Base-by-base conservation (phyloP, 2,113 vertebrate genomes). In the Malaclemys terrapin region DNA sequence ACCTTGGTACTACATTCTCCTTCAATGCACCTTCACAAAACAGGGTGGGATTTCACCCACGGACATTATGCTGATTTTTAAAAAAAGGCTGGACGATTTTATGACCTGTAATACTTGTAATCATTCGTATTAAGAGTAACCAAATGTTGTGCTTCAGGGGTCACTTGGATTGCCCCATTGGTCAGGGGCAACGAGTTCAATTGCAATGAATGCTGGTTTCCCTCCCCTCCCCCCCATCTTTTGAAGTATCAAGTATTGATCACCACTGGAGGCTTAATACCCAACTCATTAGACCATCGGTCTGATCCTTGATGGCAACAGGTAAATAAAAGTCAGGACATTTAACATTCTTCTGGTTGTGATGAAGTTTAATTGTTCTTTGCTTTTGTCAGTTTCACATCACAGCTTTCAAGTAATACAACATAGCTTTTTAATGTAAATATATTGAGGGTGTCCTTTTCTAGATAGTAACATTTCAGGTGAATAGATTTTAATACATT, bases 401-500 rank as follows among this genome's bases (percentile, higher is more conserved):
- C 52, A 27, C 19, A 88, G 57, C 45, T 80, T 96, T 87, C 85
- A 38, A 47, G 76, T 57, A 25, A 42, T 83, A 27, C 65, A 49
- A 38, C 82, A 49, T 45, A 54, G 19, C 24, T 87, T 94, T 13
- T 17, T 56, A n/a, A 91, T 93, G 80, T 94, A 85, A 91, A 87
- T 87, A 84, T 62, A 54, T 9, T 69, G 59, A 57, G 62, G 42
- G 56, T 69, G 24, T 89, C 59, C 57, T 78, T 81, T 50, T 96
- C 69, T 75, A 79, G 31, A 3, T 85, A 50, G 38, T 90, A 80
- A 17, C 38, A 75, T 87, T 93, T 93, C 52, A 85, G 82, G 65
- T 87, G 65, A 94, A 92, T 91, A 82, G 0, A 1, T 94, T 96
- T 94, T 80, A 59, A 78, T 83, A 52, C 86, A 92, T 80, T 84